A percentile compares a stretch with the other conserved stretches of the same genome.
These are phyloP conservation scores for Saccostrea glomerata DNA, from an alignment of 1,140 invertebrate genomes.

Conservation along the genomic window DNA sequence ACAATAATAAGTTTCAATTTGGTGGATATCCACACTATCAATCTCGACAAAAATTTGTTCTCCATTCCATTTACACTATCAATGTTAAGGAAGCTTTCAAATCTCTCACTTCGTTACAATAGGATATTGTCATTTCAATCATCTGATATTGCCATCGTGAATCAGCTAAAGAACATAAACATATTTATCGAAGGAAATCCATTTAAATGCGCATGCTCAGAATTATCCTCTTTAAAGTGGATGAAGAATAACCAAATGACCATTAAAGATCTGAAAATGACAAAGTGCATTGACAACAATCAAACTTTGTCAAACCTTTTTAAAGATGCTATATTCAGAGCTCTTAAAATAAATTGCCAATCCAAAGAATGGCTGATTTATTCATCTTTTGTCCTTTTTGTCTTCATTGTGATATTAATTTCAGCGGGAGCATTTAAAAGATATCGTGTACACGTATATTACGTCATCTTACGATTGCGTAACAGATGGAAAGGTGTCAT, in stretches of 20 bases:
- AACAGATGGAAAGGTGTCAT: constrained; percentile 7
- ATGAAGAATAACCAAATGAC: background rate
- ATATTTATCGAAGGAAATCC: constrained; percentile 8
- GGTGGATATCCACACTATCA: background rate
- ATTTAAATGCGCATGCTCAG: background rate
- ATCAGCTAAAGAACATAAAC: background rate
- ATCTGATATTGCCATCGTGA: background rate
- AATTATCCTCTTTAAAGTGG: background rate
- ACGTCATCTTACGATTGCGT: background rate
- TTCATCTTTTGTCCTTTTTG: background rate
- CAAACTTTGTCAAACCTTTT: background rate
- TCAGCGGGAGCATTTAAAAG: background rate
- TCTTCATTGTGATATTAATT: background rate
- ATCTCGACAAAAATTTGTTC: too few relatives aligned
- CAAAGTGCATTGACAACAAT: background rate
- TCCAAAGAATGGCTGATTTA: constrained; percentile 15
- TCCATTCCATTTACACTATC: background rate
- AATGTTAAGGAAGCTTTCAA: background rate
- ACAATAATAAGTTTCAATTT: background rate
- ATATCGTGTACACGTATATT: constrained; percentile 7
- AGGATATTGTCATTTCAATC: background rate
- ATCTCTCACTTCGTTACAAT: background rate
- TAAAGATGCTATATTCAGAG: background rate
- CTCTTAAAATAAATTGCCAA: background rate
- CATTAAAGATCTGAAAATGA: background rate